Base-by-base conservation (phyloP, 2,888 invertebrate species). In the Papilio elwesi region DNA sequence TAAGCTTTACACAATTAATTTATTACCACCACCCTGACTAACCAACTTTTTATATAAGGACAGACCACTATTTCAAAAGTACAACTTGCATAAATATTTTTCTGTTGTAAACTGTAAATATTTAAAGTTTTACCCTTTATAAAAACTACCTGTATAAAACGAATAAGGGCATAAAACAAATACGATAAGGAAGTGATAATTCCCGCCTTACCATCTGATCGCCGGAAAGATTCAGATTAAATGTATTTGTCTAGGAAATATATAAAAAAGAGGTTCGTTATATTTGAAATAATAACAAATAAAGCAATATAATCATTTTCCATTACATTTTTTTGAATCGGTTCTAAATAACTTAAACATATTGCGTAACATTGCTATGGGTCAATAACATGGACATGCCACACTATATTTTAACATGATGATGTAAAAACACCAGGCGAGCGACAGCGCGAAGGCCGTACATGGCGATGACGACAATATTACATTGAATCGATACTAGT, bases 401-500 rank as follows among this genome's bases (percentile, higher is more conserved):
- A 53, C 55, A 64, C 64, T 26, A 26, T 26, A 48, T 64, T 64
- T 48, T 64, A 47, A 64, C 64, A 64, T 48, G 49, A 64, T 26
- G 64, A 49, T 64, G 64, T 64, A 26, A 49, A 51, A 71, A 43
- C 13, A 12, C 13, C 51, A 65, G n/a, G 9, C 38, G 51, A 59
- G 38, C 15, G 55, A 47, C 10, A 48, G 49, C 55, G 15, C 26
- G 63, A 48, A 43, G 47, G 57, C 70, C 70, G 64, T 74, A 73
- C 70, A 73, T 69, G 77, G 76, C 66, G 63, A 73, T 63, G 57
- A 74, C 64, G 74, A 75, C 71, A 76, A 77, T 77, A 77, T 79
- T 75, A 77, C 79, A 80, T 78, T 76, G 76, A 68, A 76, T 76
- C 74, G 76, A 78, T 76, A 77, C 78, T 78, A 75, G 76, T 73